phyloP scores from a whole-genome alignment of 2,797 vertebrate species.

The Alosa sapidissima region DNA sequence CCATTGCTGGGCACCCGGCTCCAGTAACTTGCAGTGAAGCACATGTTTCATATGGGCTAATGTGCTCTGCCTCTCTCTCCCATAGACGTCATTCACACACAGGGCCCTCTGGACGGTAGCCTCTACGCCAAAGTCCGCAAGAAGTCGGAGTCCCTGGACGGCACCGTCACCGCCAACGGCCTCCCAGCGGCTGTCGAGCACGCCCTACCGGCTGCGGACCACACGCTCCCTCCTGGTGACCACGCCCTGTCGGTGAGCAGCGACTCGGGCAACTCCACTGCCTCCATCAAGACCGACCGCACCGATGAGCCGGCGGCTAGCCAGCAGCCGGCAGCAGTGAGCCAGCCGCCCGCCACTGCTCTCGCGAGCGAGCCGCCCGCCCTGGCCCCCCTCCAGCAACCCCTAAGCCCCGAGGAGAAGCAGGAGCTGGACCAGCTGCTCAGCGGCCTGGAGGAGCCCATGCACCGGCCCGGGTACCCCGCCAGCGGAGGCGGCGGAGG shows the following conservation, averaged over 20 bases:
- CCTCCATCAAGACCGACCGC: slow-evolving; percentile 95
- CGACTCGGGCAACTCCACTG: slow-evolving; percentile 95
- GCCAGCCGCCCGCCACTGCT: slow-evolving; percentile 57
- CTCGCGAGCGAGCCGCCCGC: slow-evolving; percentile 65
- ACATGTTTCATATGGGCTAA: neutral
- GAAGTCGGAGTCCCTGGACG: slow-evolving; percentile 87
- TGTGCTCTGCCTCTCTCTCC: neutral
- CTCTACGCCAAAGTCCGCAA: slow-evolving; percentile 98
- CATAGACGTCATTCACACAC: slow-evolving; percentile 90
- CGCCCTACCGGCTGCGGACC: slow-evolving; percentile 59
- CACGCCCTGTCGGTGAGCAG: slow-evolving; percentile 97
- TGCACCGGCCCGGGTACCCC: slow-evolving; percentile 76
- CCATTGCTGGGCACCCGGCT: neutral
- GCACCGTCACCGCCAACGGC: slow-evolving; percentile 76
- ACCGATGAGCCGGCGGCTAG: slow-evolving; percentile 80
- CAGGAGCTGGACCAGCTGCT: slow-evolving; percentile 92
- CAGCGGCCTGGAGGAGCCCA: slow-evolving; percentile 84
- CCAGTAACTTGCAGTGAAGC: neutral
- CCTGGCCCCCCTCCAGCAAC: slow-evolving; percentile 40
- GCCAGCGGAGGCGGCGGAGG: neutral
- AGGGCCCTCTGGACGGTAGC: slow-evolving; percentile 96
- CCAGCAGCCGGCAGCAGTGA: slow-evolving; percentile 60
- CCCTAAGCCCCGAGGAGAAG: slow-evolving; percentile 84
- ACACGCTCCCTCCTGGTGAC: slow-evolving; percentile 77
- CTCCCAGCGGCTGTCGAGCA: slow-evolving; percentile 64